Conservation (phyloP, 2,797 vertebrate species). For the Aythya fuligula region DNA sequence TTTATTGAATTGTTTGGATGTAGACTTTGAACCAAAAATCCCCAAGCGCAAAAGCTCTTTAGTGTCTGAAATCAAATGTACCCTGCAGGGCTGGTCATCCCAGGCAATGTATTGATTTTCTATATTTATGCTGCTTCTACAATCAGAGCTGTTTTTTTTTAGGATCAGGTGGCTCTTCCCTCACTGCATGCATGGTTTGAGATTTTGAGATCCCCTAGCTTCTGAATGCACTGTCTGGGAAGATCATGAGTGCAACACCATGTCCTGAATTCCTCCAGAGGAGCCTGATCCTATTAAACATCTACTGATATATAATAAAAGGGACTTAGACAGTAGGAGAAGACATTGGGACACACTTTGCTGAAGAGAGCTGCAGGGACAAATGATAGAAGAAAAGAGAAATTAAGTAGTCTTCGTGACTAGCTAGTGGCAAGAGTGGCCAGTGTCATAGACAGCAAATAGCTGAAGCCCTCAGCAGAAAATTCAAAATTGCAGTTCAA, state of each 20-base stretch:
- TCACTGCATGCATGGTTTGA: not conserved
- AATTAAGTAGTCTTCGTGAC: not conserved
- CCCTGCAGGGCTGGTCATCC: not conserved
- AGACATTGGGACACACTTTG: not conserved
- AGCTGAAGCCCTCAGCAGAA: not conserved
- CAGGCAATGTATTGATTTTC: not conserved
- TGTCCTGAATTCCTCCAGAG: not conserved
- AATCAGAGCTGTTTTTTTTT: not conserved
- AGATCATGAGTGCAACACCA: not conserved
- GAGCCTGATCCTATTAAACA: not conserved
- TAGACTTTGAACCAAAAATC: not conserved
- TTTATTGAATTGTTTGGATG: not conserved
- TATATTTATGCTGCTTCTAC: not conserved
- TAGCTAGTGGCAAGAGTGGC: not conserved
- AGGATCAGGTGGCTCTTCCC: not conserved
- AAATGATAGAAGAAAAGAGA: not conserved
- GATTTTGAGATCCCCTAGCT: not conserved
- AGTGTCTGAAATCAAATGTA: not conserved
- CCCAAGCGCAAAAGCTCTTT: not conserved
- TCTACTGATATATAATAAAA: not conserved
- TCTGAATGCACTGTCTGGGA: not conserved
- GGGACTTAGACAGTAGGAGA: not conserved
- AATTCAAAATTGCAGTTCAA: not conserved
- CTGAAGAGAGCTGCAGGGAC: not conserved
- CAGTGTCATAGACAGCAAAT: not conserved